phyloP scores from a whole-genome alignment of 2,797 vertebrate species.

The Myotis vivesi region DNA sequence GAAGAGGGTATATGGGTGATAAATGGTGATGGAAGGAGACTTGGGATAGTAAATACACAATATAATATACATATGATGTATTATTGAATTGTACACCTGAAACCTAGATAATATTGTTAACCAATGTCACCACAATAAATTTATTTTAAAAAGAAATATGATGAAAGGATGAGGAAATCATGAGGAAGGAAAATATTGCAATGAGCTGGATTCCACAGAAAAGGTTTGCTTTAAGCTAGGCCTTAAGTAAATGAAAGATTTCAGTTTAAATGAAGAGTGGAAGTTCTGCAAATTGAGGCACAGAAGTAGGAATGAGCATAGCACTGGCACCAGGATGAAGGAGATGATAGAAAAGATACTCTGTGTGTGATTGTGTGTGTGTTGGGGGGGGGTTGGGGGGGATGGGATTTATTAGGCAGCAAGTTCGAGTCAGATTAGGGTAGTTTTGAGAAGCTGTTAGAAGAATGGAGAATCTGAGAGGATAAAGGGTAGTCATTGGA shows the following conservation, averaged over 20 bases:
- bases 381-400: background rate
- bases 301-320: background rate
- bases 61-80: background rate
- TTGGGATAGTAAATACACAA: background rate
- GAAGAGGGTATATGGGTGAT: background rate
- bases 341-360: background rate
- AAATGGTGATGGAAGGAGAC: background rate
- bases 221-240: background rate
- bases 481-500: background rate
- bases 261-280: background rate
- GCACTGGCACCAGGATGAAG: background rate
- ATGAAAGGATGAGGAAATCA: background rate
- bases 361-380: background rate
- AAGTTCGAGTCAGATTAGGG: background rate
- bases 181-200: background rate
- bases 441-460: background rate
- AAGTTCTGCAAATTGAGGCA: background rate
- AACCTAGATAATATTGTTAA: background rate
- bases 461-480: background rate
- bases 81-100: background rate
- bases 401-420: background rate
- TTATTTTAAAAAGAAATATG: background rate
- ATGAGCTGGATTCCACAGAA: background rate
- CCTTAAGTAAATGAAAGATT: constrained; percentile 9
- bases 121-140: background rate